These are phyloP conservation scores for Phenganax marumi DNA, from an alignment of 92 coral and sea anemone species.

Conservation along the genomic window DNA sequence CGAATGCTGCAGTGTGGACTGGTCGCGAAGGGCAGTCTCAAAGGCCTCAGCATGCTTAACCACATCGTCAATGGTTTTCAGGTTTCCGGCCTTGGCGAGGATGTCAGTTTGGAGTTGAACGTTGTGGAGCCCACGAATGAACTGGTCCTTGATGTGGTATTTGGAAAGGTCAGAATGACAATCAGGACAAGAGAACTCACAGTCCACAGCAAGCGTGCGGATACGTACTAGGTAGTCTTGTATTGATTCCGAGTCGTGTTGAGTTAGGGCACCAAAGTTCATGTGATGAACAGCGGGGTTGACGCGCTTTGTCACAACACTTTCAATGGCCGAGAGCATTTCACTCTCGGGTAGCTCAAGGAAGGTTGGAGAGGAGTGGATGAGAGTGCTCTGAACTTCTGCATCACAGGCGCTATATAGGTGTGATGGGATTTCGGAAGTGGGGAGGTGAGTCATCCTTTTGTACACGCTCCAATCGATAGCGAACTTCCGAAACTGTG, in stretches of 20 bases:
- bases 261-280: neutral
- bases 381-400: conserved; percentile 2
- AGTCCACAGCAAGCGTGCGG: neutral
- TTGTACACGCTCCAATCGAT: conserved; percentile 12
- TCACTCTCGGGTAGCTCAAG: neutral
- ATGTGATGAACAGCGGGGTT: neutral
- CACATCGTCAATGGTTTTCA: conserved; percentile 6
- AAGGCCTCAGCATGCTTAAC: conserved; percentile 35
- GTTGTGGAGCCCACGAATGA: neutral
- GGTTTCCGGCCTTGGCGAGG: conserved; percentile 11
- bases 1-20: neutral
- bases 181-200: neutral
- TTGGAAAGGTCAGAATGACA: neutral
- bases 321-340: neutral
- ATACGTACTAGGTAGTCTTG: neutral
- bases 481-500: conserved; percentile 14
- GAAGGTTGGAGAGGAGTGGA: neutral
- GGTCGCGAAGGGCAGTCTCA: conserved; percentile 10
- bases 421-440: neutral
- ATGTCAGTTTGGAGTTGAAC: neutral
- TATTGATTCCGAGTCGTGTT: neutral
- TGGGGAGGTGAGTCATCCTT: conserved; percentile 1
- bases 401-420: conserved; percentile 12
- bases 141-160: neutral
- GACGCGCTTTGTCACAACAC: neutral